phyloP scores from a whole-genome alignment of 2,888 invertebrate genomes.

The Pseudoips prasinana region DNA sequence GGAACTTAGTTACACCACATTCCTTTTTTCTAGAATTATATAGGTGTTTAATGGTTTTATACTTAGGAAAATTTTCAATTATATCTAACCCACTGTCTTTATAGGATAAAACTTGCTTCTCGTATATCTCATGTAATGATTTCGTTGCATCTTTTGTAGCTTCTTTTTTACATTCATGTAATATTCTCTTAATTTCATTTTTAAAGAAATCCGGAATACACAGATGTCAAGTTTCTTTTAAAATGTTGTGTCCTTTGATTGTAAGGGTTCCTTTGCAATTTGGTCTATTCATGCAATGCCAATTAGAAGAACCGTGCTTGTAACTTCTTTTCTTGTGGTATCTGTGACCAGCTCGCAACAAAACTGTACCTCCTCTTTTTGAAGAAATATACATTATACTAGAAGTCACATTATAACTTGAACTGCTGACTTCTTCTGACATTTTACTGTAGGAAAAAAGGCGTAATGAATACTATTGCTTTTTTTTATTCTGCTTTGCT shows the following conservation, averaged over 20 bases:
- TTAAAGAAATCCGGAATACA: constrained; percentile 1
- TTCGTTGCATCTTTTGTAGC: constrained; percentile 2
- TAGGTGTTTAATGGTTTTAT: constrained; percentile 1
- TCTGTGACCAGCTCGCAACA: not conserved
- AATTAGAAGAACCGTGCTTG: constrained; percentile 2
- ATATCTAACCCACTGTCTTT: constrained; percentile 3
- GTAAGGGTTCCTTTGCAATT: constrained; percentile 4
- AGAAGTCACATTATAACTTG: not conserved
- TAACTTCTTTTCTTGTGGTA: constrained; percentile 1
- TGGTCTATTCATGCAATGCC: constrained; percentile 4
- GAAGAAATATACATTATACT: not conserved
- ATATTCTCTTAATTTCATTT: constrained; percentile 2
- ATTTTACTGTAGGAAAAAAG: constrained; percentile 3
- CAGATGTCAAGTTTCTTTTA: constrained; percentile 4
- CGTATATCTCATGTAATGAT: constrained; percentile 1
- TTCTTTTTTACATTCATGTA: not conserved
- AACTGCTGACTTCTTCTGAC: constrained; percentile 1
- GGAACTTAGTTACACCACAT: constrained; percentile 1
- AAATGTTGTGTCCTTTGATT: constrained; percentile 1
- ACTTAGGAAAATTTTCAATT: constrained; percentile 2
- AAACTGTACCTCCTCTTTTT: not conserved
- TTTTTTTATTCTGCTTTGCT: not conserved
- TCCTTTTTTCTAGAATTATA: constrained; percentile 3
- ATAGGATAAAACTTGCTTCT: constrained; percentile 2
- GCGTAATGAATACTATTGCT: constrained; percentile 17